Percentiles rank a stretch among this genome's conserved stretches.
Conservation (phyloP, 2,797 vertebrate species). For the Taeniopygia guttata region DNA sequence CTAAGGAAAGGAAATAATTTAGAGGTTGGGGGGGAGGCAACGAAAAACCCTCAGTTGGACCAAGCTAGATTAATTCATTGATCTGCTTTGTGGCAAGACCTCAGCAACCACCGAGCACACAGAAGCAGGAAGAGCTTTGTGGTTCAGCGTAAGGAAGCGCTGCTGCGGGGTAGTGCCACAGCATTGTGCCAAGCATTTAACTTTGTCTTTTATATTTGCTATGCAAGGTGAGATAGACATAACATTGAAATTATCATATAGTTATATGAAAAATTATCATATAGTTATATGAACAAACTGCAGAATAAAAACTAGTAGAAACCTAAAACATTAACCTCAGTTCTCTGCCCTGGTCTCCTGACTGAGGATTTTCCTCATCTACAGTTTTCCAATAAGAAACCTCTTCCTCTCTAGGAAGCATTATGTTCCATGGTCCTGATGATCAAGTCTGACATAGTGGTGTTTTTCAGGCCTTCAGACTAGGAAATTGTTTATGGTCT, state of each 20-base stretch:
- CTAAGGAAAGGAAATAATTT: neutral
- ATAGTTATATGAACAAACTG: neutral
- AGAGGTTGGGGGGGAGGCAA: accelerated
- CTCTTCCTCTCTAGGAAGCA: neutral
- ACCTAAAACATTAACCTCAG: neutral
- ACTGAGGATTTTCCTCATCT: neutral
- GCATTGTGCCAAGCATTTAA: neutral
- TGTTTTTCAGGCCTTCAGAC: neutral
- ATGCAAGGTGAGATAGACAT: neutral
- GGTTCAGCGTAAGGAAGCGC: neutral
- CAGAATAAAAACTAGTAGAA: neutral
- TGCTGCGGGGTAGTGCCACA: neutral
- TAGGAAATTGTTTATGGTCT: neutral
- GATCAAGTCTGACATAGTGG: neutral
- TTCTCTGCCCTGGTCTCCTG: neutral
- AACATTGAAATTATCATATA: neutral
- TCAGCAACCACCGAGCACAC: neutral
- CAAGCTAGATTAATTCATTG: neutral
- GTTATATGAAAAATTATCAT: neutral
- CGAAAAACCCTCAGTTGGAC: accelerated
- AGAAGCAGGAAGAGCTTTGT: neutral
- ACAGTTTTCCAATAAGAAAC: neutral
- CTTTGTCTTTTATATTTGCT: neutral
- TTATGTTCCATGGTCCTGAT: neutral
- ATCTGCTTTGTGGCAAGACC: neutral